phyloP scores from a whole-genome alignment of 2,797 vertebrate species.

The Typhlichthys subterraneus region DNA sequence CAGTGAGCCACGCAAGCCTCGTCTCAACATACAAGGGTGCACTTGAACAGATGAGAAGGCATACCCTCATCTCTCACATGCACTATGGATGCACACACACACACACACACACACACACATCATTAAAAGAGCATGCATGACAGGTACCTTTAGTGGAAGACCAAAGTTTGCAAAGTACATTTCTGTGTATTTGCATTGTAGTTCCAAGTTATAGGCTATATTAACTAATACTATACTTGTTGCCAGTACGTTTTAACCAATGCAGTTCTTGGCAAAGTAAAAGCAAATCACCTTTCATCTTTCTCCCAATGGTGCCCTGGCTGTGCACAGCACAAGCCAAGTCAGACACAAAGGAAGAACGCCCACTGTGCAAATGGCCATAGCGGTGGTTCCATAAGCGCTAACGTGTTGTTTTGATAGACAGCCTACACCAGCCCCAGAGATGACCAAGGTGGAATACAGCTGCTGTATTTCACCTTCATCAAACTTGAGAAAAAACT shows the following conservation, averaged over 20 bases:
- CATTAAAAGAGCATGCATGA: background rate
- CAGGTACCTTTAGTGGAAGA: too few species aligned
- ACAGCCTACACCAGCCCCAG: slow-evolving; percentile 22
- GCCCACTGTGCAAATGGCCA: slow-evolving; percentile 21
- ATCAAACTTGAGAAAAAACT: too few species aligned
- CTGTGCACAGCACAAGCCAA: slow-evolving; percentile 21
- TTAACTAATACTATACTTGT: background rate
- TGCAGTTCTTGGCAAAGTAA: slow-evolving; percentile 29
- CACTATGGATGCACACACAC: background rate
- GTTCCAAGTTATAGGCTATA: too few species aligned
- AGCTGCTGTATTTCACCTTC: too few species aligned
- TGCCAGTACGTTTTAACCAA: too few species aligned
- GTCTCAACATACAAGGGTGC: background rate
- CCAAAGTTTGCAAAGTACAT: too few species aligned
- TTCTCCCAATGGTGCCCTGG: slow-evolving; percentile 12
- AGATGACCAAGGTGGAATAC: slow-evolving; percentile 24
- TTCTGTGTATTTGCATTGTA: background rate
- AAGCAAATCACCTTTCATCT: slow-evolving; percentile 44
- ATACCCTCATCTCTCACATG: background rate
- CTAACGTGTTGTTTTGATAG: slow-evolving; percentile 23
- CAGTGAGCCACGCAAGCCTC: background rate
- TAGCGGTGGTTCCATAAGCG: slow-evolving; percentile 17
- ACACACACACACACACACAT: background rate
- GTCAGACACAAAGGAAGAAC: slow-evolving; percentile 6
- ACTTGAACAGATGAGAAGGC: too few species aligned